A percentile compares a stretch with the other conserved stretches of the same genome.
phyloP scores from a whole-genome alignment of 1,140 invertebrate species.

The Oscheius sp. region DNA sequence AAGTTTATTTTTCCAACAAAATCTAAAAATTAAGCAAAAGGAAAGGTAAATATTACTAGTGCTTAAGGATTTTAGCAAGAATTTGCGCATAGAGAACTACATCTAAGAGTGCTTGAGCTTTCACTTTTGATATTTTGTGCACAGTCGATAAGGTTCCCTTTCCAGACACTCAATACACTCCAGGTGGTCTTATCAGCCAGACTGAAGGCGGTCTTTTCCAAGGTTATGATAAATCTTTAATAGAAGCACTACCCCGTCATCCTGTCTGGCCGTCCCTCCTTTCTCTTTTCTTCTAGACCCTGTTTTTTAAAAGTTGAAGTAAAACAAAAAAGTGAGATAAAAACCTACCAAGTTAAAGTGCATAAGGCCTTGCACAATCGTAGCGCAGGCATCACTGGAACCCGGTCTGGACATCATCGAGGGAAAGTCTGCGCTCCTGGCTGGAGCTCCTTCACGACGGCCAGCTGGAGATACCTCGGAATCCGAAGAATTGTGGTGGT shows the following conservation, averaged over 20 bases:
- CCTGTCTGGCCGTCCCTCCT: not conserved
- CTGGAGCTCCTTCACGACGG: not conserved
- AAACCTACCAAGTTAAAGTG: not conserved
- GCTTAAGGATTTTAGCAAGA: no score
- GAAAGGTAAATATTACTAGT: no score
- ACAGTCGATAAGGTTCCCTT: no score
- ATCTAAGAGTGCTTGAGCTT: no score
- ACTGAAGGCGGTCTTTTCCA: not conserved
- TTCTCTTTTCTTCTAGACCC: not conserved
- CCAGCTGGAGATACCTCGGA: not conserved
- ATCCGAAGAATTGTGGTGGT: no score
- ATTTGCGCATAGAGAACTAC: no score
- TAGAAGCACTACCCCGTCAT: not conserved
- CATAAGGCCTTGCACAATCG: conserved; percentile 16
- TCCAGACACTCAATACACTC: no score
- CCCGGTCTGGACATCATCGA: not conserved
- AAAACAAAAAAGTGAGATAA: not conserved
- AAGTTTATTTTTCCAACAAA: no score
- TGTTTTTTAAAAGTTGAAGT: not conserved
- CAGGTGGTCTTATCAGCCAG: not conserved
- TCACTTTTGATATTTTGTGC: no score
- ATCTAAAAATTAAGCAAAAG: no score
- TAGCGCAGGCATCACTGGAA: conserved; percentile 10
- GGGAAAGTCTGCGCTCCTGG: not conserved
- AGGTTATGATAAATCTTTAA: not conserved